Base-by-base conservation (phyloP, 2,888 invertebrate species). In the Cheilosia soror region DNA sequence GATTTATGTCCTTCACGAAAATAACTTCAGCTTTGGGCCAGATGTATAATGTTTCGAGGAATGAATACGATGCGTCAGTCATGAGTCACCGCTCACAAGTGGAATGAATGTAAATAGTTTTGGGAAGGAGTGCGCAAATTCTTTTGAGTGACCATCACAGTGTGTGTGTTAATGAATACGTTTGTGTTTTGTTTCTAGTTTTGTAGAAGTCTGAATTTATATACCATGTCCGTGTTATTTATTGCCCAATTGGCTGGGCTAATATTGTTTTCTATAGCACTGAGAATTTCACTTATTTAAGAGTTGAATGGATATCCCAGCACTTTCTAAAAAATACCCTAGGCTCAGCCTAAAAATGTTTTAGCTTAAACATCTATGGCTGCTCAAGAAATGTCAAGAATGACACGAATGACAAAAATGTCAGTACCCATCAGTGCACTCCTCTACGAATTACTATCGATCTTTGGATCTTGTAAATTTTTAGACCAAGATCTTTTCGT, bases 151-250 rank as follows among this genome's bases (percentile, higher is more conserved):
- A 42, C 62, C 53, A 60, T 71, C 60, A 47, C n/a, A 40, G 47
- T n/a, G 9, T n/a, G 40, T 5, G 2, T 9, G 66, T 60, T 78
- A 82, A 82, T 82, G 82, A 82, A 82, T 62, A 77, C 51, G 71
- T 72, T 77, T 82, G 40, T 44, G 53, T 40, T 77, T 71, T 51
- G 9, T 31, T 60, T 53, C 44, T 73, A 25, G 33, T 42, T 68
- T 66, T 20, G 29, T 5, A 27, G 44, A 20, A 69, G 65, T 37
- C 31, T 77, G 82, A 78, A 82, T 82, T 82, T 78, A 82, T 66
- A 72, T 72, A 72, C 77, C 72, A 55, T 63, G 78, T 68, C 55
- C 55, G 57, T 53, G 49, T 31, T 42, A 78, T 78, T 82, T 78
- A 78, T 68, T 42, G n/a, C 42, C 53, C 55, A 66, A 62, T 82